Base-by-base conservation (phyloP, 2,888 invertebrate genomes). In the Ferrisia virgata region DNA sequence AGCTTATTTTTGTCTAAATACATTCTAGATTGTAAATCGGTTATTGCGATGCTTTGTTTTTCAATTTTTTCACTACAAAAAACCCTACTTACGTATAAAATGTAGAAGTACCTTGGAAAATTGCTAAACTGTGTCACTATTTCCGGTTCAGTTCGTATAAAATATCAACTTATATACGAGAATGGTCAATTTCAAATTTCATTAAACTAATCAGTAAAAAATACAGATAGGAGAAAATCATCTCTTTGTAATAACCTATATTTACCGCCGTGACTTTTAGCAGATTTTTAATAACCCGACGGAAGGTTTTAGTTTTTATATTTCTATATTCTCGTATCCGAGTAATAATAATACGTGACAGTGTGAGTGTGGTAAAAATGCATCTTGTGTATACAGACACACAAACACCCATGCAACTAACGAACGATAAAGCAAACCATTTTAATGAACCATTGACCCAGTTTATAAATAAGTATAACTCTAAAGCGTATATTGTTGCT, bases 381-480 rank as follows among this genome's bases (percentile, higher is more conserved):
- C 58, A 28, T n/a, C n/a, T n/a, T n/a, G 18, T 18, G 18, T 18
- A 47, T 6, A 18, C 47, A 47, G 47, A 2, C 47, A 47, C 47
- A 3, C 58, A 25, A 9, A 64, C 28, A 64, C 28, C 25, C 58
- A 43, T 43, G 43, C 13, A 11, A n/a, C n/a, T n/a, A n/a, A n/a
- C n/a, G 11, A 22, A 22, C 28, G 11, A 64, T 64, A 64, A 64
- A 64, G 58, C 58, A 64, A 64, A 64, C 58, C 58, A 64, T 64
- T 64, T n/a, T 64, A 64, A 64, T 64, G 58, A 64, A 64, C 58
- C 58, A 64, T 64, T 64, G 58, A 64, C 58, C 58, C 28, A 64
- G 58, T 64, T 64, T 64, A 64, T 28, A 28, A 11, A 64, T 64
- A 64, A 64, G 58, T 64, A 53, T 28, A 64, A 64, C 58, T 25